Conservation (phyloP, 2,797 vertebrate species). For the Pyrocephalus nanus region DNA sequence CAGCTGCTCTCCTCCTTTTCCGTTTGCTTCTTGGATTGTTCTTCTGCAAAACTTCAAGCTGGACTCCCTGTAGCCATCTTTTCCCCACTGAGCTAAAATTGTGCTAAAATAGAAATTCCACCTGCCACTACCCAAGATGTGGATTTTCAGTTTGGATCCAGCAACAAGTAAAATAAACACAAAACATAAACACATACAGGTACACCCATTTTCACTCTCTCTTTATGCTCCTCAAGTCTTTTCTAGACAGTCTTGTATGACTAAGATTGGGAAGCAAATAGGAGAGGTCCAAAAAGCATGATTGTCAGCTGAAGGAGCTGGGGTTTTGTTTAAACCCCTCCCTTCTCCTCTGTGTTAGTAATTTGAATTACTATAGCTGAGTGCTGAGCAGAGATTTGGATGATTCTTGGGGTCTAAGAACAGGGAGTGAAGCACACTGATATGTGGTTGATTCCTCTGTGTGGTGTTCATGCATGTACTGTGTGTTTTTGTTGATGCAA, state of each 20-base stretch:
- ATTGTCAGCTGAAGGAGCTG: neutral
- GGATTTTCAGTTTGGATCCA: neutral
- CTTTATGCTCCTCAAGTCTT: neutral
- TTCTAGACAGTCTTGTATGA: neutral
- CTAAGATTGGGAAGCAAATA: neutral
- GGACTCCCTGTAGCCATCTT: neutral
- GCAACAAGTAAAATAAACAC: neutral
- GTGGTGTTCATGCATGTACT: neutral
- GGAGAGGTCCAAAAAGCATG: neutral
- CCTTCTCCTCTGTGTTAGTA: neutral
- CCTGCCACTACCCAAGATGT: neutral
- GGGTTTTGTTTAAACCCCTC: neutral
- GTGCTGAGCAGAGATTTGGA: neutral
- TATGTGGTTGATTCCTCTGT: rapidly evolving
- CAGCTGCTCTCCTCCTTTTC: neutral
- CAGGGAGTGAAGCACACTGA: neutral
- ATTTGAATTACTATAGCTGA: neutral
- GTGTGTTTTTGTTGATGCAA: neutral
- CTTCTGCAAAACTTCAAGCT: neutral
- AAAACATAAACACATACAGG: neutral
- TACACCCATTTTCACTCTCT: neutral
- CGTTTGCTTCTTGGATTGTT: neutral
- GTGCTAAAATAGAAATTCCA: neutral
- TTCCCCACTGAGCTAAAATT: neutral
- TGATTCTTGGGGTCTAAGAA: neutral